Base-by-base conservation (phyloP, 2,797 vertebrate species). In the Rhinatrema bivittatum region DNA sequence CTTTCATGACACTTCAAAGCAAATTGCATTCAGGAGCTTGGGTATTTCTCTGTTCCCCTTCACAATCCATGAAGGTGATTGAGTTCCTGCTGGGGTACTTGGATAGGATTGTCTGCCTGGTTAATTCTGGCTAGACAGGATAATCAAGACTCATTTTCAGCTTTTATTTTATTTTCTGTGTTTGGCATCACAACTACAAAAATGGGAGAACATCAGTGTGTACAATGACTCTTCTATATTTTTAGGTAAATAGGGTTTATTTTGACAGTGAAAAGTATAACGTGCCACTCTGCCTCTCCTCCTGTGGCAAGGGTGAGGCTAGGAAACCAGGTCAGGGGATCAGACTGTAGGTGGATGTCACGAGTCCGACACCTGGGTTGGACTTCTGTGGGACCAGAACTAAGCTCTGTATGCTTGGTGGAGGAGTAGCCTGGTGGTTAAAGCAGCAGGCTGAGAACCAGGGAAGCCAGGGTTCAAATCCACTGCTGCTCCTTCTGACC, bases 61-160 rank as follows among this genome's bases (percentile, higher is more conserved):
- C n/a, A n/a, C n/a, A n/a, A n/a, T n/a, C n/a, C n/a, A n/a, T n/a
- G n/a, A n/a, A n/a, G n/a, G n/a, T n/a, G n/a, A n/a, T n/a, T n/a
- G n/a, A n/a, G n/a, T n/a, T 7, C 18, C 5, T 45, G 50, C 33
- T 21, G 29, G 35, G 35, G 30, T 52, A 18, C 28, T 43, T 24
- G 26, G 30, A 11, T 10, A 6, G 22, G 32, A 32, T 36, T 16
- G 27, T 9, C 16, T 16, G 13, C 10, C 9, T 1, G 1, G 30
- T 24, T 2, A 42, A 31, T 19, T 41, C 53, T 35, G 11, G 23
- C 34, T 63, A 45, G 50, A 51, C 53, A 66, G 60, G 52, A 63
- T 51, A 21, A 39, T 42, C 25, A 43, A 23, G 9, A 14, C 42
- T 36, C 34, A 49, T 27, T 56, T 39, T 39, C 27, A 39, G 30